Percentiles rank a stretch among this genome's conserved stretches.
phyloP scores from a whole-genome alignment of 2,113 vertebrate species.

The Pituophis catenifer region DNA sequence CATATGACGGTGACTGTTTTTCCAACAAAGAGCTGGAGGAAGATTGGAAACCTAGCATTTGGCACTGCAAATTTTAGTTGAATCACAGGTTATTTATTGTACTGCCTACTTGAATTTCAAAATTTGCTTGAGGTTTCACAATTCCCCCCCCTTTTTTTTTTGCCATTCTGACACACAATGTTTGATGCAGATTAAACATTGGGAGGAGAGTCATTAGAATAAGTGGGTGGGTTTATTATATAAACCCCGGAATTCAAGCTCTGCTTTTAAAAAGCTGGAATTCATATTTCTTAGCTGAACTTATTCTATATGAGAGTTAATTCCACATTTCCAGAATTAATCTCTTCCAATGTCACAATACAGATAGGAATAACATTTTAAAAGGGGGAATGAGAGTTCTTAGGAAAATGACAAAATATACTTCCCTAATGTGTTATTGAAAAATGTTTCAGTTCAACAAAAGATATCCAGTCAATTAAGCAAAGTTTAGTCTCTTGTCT shows the following conservation, averaged over 20 bases:
- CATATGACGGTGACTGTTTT: neutral
- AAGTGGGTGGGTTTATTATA: neutral
- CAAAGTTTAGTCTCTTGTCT: neutral
- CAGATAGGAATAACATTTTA: neutral
- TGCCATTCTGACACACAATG: neutral
- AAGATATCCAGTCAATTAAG: neutral
- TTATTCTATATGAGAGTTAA: neutral
- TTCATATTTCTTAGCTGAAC: neutral
- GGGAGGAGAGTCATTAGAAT: neutral
- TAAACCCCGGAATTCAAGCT: neutral
- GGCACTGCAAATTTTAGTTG: neutral
- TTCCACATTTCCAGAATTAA: neutral
- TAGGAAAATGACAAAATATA: neutral
- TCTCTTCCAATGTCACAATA: neutral
- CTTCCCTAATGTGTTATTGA: neutral
- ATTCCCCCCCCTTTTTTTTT: neutral
- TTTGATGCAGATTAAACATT: neutral
- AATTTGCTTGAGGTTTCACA: neutral
- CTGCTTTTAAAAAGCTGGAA: neutral
- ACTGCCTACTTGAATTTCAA: neutral
- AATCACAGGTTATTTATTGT: neutral
- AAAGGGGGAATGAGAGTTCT: neutral
- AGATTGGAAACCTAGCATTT: neutral
- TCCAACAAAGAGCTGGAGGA: neutral
- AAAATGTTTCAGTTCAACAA: neutral